Base-by-base conservation (phyloP, 1,140 invertebrate species). In the Myzus persicae region DNA sequence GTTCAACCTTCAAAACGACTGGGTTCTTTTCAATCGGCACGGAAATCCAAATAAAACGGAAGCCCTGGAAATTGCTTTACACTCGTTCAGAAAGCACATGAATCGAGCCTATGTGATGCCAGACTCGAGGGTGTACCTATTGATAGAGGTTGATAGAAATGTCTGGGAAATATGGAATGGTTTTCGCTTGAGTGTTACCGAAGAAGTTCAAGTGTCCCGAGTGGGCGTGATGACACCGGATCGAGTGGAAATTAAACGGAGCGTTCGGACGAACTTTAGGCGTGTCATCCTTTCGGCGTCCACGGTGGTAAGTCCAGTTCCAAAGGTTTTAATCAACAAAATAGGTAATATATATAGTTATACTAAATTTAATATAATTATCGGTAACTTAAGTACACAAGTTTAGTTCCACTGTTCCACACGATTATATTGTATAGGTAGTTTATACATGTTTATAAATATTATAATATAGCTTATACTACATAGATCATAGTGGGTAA, bases 161-260 rank as follows among this genome's bases (percentile, higher is more conserved):
- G 1, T 82, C 20, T 91, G 90, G 90, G 90, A 91, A 48, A 46
- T 91, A 82, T 91, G 90, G 90, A 76, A 91, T 38, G 90, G 90
- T 48, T 91, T 48, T 82, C 67, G 90, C 2, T 36, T 46, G 31
- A 48, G 51, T 46, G 42, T 81, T 24, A 0, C 31, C 67, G 44
- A 91, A 46, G 44, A 82, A 82, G 31, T 91, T 22, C 90, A 38
- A 81, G 90, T 91, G 18, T 81, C 90, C 4, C 81, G 46, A 48
- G 42, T 91, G 0, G 90, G 90, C 0, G 81, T 24, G 20, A 26
- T 91, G 90, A 91, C 67, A 26, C 40, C 54, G 20, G 20, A 81
- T 48, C 38, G 20, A 44, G 90, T 82, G 40, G 22, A 81, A 82
- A 91, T 91, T 20, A 82, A 82, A 82, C 24, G 11, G 6, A 26